Evolutionary conservation across 92 coral and sea anemone species (phyloP).

Genomic region (Zoanthus sansibaricus): DNA sequence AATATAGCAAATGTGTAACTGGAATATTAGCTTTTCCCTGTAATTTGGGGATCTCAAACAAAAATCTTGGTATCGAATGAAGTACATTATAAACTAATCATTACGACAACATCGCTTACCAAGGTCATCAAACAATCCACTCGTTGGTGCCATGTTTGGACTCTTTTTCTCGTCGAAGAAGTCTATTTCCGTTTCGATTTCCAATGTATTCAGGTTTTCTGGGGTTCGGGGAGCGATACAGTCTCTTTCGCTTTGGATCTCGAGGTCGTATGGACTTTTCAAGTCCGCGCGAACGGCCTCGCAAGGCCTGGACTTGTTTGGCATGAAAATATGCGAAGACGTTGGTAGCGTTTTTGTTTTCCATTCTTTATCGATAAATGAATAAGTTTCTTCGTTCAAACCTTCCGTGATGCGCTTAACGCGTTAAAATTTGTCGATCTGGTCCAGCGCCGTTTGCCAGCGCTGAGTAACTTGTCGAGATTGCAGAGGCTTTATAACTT

Average conservation of each 20-base stretch:
- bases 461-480: conserved; percentile 20
- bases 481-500: background rate
- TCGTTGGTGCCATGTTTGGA: conserved; percentile 15
- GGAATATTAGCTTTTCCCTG: too few relatives aligned
- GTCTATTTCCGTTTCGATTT: conserved; percentile 59
- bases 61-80: too few relatives aligned
- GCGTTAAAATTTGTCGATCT: conserved; percentile 54
- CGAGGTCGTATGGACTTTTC: conserved; percentile 23
- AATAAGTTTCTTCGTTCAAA: conserved; percentile 49
- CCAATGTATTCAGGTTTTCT: conserved; percentile 14
- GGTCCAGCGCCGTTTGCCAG: conserved; percentile 70
- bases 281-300: conserved; percentile 28
- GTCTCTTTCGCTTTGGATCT: conserved; percentile 47
- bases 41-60: too few relatives aligned
- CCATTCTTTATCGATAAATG: conserved; percentile 30
- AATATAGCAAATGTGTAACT: too few relatives aligned
- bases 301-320: conserved; percentile 7
- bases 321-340: background rate
- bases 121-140: conserved; percentile 70
- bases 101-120: conserved; percentile 28
- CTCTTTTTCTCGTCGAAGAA: conserved; percentile 18
- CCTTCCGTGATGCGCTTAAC: conserved; percentile 77
- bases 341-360: background rate
- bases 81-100: background rate
- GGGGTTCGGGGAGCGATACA: conserved; percentile 24